phyloP scores from a whole-genome alignment of 2,888 invertebrate genomes.

The Bedellia somnulentella region DNA sequence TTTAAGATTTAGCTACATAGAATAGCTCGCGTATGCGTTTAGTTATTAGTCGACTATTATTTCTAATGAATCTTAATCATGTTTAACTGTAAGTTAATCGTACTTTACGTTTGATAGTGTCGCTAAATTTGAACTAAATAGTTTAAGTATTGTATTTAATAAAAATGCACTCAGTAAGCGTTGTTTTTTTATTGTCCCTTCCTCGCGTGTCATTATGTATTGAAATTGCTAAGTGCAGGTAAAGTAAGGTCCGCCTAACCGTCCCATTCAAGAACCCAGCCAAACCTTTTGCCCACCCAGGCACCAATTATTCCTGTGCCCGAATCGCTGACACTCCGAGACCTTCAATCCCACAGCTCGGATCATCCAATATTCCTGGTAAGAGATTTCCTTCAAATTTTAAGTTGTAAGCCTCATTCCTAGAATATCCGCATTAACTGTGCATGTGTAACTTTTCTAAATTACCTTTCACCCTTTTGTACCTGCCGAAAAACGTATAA shows the following conservation, averaged over 20 bases:
- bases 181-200: constrained; percentile 22
- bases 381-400: constrained; percentile 53
- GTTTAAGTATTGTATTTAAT: constrained; percentile 49
- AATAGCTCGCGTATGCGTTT: too few relatives aligned
- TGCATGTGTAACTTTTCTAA: too few relatives aligned
- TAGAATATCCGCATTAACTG: constrained; percentile 23
- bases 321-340: constrained; percentile 43
- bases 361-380: constrained; percentile 56
- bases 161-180: constrained; percentile 32
- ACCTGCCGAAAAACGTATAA: too few relatives aligned
- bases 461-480: too few relatives aligned
- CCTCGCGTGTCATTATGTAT: too few relatives aligned
- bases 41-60: too few relatives aligned
- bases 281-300: constrained; percentile 50
- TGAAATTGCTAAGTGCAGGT: constrained; percentile 25
- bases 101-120: too few relatives aligned
- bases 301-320: constrained; percentile 47
- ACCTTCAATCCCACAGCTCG: constrained; percentile 56
- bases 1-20: too few relatives aligned
- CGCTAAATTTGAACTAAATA: constrained; percentile 52
- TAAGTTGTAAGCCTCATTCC: constrained; percentile 32
- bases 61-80: too few relatives aligned
- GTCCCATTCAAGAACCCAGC: constrained; percentile 48
- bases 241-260: constrained; percentile 11
- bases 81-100: too few relatives aligned